Conservation (phyloP, 2,113 vertebrate species). For the Phaetusa simplex region DNA sequence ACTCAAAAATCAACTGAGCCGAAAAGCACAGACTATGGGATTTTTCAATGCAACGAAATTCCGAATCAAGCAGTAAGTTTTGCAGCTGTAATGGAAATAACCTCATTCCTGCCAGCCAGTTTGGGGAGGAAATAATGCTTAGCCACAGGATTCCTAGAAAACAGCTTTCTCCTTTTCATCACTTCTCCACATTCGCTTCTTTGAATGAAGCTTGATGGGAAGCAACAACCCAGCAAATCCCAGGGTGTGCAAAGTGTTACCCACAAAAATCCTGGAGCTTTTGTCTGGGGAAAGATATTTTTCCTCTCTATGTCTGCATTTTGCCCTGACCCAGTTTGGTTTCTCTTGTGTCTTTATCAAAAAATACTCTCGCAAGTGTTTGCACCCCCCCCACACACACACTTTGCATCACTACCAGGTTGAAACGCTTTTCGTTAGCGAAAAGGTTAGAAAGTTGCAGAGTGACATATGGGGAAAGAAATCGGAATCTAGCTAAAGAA, state of each 20-base stretch:
- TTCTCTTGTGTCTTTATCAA: not conserved
- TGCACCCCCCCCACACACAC: not conserved
- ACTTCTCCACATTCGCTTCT: not conserved
- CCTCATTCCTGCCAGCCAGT: not conserved
- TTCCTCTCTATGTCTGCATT: not conserved
- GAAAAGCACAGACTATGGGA: not conserved
- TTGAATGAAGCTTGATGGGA: not conserved
- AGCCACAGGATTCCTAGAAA: not conserved
- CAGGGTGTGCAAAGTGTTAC: not conserved
- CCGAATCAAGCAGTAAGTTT: not conserved
- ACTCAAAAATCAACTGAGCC: not conserved
- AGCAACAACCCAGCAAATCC: not conserved
- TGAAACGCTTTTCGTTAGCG: not conserved
- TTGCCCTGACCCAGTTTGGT: not conserved
- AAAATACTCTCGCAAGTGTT: not conserved
- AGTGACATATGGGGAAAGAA: fast-evolving
- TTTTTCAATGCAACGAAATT: not conserved
- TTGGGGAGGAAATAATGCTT: not conserved
- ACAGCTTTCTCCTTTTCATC: not conserved
- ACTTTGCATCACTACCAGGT: not conserved
- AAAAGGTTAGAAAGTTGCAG: not conserved
- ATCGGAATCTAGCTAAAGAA: not conserved
- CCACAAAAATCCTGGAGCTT: fast-evolving
- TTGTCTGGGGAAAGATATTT: not conserved
- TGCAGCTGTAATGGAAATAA: not conserved